Conservation (phyloP, 53 echinoderm and acorn worm species). For the Paelopatides confundens region DNA sequence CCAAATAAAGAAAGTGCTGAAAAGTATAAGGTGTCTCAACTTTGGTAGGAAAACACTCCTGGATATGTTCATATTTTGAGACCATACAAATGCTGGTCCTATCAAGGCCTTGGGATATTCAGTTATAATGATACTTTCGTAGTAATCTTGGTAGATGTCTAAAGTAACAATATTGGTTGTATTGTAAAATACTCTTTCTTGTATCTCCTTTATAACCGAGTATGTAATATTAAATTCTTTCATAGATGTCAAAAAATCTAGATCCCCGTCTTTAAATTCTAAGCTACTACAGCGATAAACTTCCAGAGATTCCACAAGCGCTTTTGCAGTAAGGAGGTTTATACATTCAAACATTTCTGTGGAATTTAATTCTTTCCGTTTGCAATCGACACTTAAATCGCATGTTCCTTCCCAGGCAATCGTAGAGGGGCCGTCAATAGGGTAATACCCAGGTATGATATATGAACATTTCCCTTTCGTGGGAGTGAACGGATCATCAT, state of each 20-base stretch:
- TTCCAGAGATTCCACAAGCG: neutral
- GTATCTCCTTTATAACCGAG: neutral
- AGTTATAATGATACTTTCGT: neutral
- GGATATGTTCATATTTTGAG: neutral
- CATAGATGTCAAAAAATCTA: neutral
- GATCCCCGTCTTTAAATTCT: slow-evolving; percentile 7
- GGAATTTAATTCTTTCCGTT: neutral
- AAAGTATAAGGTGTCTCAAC: slow-evolving; percentile 1
- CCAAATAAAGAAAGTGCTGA: neutral
- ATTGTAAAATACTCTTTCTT: neutral
- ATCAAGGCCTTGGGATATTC: slow-evolving; percentile 26
- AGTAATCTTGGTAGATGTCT: neutral
- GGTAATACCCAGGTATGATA: neutral
- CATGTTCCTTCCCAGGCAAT: neutral
- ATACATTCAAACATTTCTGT: slow-evolving; percentile 23
- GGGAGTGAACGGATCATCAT: neutral
- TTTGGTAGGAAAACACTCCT: neutral
- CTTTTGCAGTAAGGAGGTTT: neutral
- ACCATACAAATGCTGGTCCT: neutral
- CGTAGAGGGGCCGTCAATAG: slow-evolving; percentile 3
- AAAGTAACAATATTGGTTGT: slow-evolving; percentile 7
- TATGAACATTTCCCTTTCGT: slow-evolving; percentile 1
- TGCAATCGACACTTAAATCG: neutral
- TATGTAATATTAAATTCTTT: neutral
- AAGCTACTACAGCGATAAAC: neutral